Evolutionary conservation across 2,888 invertebrate genomes (phyloP).

Genomic region (Drosophila flavopinicola): DNA sequence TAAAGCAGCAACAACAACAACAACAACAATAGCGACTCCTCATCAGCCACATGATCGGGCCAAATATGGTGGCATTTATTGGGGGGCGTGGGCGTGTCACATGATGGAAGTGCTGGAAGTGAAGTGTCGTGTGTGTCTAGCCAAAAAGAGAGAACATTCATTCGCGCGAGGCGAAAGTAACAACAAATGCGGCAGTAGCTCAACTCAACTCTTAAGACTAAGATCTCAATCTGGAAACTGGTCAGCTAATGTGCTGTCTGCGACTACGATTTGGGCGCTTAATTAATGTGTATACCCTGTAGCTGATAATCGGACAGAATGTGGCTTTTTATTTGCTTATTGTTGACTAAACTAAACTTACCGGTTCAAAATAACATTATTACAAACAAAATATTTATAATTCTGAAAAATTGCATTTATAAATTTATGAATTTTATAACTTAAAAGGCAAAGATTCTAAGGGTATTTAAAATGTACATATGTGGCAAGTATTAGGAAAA

Average conservation of each 20-base stretch:
- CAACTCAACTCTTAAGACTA: constrained; percentile 9
- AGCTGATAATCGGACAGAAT: neutral
- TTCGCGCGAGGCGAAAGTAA: constrained; percentile 27
- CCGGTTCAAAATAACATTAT: neutral
- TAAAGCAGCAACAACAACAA: constrained; percentile 1
- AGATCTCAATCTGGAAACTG: constrained; percentile 31
- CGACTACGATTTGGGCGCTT: constrained; percentile 4
- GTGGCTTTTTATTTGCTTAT: neutral
- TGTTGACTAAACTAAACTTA: neutral
- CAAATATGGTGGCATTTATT: constrained; percentile 52
- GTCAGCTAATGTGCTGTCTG: neutral
- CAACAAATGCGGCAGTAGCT: constrained; percentile 19
- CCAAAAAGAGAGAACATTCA: constrained; percentile 15
- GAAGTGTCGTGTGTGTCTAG: constrained; percentile 54
- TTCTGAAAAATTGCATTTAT: too few species aligned
- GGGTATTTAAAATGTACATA: too few species aligned
- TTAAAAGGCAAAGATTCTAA: too few species aligned
- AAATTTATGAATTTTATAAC: too few species aligned
- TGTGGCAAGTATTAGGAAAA: too few species aligned
- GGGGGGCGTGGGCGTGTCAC: constrained; percentile 58
- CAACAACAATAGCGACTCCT: too few species aligned
- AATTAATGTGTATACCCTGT: constrained; percentile 35
- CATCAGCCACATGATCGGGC: constrained; percentile 24
- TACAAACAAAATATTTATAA: neutral
- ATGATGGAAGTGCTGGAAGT: constrained; percentile 52